Evolutionary conservation across 2,888 invertebrate species (phyloP).

Genomic region (Prosapia bicincta): DNA sequence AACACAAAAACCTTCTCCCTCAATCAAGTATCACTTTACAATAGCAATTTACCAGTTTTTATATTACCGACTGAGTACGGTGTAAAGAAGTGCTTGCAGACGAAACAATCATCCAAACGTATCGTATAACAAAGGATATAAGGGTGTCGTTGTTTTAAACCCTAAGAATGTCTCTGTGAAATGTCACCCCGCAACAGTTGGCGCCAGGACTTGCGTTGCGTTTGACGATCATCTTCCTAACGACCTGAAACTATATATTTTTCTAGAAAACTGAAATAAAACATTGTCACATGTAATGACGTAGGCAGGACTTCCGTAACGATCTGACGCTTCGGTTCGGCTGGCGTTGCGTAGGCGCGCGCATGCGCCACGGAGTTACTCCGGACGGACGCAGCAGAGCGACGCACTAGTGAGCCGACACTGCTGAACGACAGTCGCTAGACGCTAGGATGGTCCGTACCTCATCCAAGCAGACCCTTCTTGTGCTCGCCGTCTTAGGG

Average conservation of each 20-base stretch:
- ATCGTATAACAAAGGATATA: no score
- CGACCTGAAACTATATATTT: background rate
- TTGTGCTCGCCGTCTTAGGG: constrained; percentile 46
- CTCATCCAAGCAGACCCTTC: constrained; percentile 30
- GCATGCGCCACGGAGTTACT: background rate
- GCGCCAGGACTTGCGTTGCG: no score
- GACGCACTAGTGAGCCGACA: background rate
- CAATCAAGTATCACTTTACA: no score
- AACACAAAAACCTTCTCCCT: no score
- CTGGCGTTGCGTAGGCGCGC: background rate
- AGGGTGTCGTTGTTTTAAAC: no score
- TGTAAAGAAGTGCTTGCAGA: no score
- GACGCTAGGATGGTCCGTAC: constrained; percentile 20
- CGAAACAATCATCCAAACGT: no score
- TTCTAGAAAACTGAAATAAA: background rate
- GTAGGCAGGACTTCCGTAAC: background rate
- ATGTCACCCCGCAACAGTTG: no score
- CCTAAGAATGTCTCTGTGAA: no score
- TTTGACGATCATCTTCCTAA: no score
- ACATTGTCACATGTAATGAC: background rate
- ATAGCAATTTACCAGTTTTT: no score
- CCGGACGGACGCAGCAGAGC: background rate
- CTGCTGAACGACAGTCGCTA: background rate
- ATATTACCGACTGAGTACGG: no score
- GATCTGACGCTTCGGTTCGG: background rate